Base-by-base conservation (phyloP, 2,888 invertebrate species). In the Epistrophe grossulariae region DNA sequence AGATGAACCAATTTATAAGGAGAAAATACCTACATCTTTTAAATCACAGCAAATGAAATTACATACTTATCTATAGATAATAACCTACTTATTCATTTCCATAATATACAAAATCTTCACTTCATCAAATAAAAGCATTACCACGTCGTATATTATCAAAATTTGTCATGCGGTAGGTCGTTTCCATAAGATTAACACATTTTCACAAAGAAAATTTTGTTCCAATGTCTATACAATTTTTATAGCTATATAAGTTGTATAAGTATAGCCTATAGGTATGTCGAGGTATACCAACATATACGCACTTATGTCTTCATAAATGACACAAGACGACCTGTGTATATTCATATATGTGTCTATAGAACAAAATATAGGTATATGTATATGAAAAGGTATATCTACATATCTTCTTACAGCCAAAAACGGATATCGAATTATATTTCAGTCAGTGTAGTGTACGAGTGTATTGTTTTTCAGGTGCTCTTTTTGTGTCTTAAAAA, bases 131-230 rank as follows among this genome's bases (percentile, higher is more conserved):
- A 31, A 6, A 31, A 0, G 4, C 31, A 31, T 31, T 31, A 64
- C 57, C 17, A 43, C 57, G 40, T 52, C 55, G 24, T 72, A 64
- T 60, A 64, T 60, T 55, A 64, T 15, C 28, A 38, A 45, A n/a
- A 40, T 24, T 55, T 52, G 24, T 72, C 73, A 66, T 80, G 84
- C 76, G 84, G 79, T 84, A 79, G 84, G 84, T 84, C 71, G 43
- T 66, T 79, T 57, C 10, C 28, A 64, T 45, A 45, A 11, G 1
- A 45, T 64, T 8, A 24, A 74, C 62, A 74, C 48, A 74, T 68
- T 62, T 70, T 70, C 62, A 70, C 62, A 79, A 79, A 79, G 52
- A 68, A 78, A 72, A 74, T 64, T 17, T 5, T 35, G 24, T 64
- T 40, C 17, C 70, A 79, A 79, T 66, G 35, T 66, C 9, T 43